These are phyloP conservation scores for Luehdorfia chinensis DNA, from an alignment of 1,140 invertebrate genomes.

Conservation along the genomic window DNA sequence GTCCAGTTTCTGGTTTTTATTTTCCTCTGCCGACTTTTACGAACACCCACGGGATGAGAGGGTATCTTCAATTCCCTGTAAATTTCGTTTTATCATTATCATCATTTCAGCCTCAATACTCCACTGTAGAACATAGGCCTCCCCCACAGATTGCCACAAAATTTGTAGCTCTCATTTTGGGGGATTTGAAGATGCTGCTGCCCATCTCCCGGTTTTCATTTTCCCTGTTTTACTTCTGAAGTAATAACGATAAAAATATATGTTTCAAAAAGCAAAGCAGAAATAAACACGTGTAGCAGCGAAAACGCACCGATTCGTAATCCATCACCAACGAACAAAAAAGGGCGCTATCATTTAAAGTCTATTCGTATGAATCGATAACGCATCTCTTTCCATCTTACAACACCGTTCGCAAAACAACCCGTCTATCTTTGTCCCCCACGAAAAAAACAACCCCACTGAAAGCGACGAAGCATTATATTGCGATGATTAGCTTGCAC, in stretches of 20 bases:
- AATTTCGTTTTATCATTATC: too few species aligned
- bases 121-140: too few species aligned
- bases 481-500: conserved; percentile 74
- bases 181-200: too few species aligned
- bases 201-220: too few species aligned
- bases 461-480: conserved; percentile 66
- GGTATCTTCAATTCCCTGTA: too few species aligned
- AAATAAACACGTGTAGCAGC: conserved; percentile 18
- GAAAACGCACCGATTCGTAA: conserved; percentile 53
- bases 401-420: conserved; percentile 15
- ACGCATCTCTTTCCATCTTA: conserved; percentile 31
- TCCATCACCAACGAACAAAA: conserved; percentile 68
- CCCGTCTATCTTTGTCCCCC: conserved; percentile 31
- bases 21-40: too few species aligned
- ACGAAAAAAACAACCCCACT: conserved; percentile 52
- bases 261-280: too few species aligned
- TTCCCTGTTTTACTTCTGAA: conserved; percentile 19
- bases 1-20: too few species aligned
- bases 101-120: too few species aligned
- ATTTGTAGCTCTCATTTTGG: too few species aligned
- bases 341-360: conserved; percentile 67
- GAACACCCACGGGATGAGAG: too few species aligned
- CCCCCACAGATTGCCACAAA: too few species aligned
- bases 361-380: conserved; percentile 64
- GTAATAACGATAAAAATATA: background rate